phyloP scores from a whole-genome alignment of 2,888 invertebrate species.

The Timema cristinae region DNA sequence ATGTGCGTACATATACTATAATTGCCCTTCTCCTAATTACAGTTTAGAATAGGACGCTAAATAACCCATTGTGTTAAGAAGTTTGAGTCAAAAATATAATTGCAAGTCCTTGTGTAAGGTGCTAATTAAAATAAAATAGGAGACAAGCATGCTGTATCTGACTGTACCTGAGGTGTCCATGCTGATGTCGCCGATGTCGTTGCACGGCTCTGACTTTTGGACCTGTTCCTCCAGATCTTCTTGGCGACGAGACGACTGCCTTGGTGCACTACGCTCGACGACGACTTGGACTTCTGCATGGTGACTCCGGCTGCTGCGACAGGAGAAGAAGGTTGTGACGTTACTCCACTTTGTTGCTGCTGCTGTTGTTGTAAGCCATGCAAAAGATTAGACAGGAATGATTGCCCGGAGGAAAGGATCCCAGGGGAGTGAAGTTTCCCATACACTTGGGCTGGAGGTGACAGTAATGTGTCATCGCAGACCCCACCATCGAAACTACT shows the following conservation, averaged over 20 bases:
- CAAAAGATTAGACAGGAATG: slow-evolving; percentile 59
- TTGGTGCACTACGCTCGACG: slow-evolving; percentile 78
- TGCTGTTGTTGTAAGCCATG: slow-evolving; percentile 50
- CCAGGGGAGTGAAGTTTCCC: slow-evolving; percentile 38
- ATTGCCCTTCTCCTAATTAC: too few species aligned
- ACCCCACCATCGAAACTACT: slow-evolving; percentile 50
- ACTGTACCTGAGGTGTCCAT: slow-evolving; percentile 80
- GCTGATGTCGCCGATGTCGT: slow-evolving; percentile 53
- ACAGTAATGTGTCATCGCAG: slow-evolving; percentile 43
- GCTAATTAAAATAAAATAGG: too few species aligned
- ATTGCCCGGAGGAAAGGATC: slow-evolving; percentile 52
- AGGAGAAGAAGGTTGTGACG: slow-evolving; percentile 37
- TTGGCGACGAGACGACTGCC: slow-evolving; percentile 69
- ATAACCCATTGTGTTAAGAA: too few species aligned
- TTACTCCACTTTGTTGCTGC: slow-evolving; percentile 46
- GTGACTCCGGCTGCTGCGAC: slow-evolving; percentile 48
- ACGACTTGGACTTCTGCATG: slow-evolving; percentile 89
- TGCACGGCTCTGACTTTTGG: slow-evolving; percentile 72
- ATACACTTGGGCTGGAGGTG: slow-evolving; percentile 46
- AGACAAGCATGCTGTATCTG: too few species aligned
- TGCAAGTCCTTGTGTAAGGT: too few species aligned
- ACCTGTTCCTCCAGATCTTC: slow-evolving; percentile 79
- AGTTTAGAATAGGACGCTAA: too few species aligned
- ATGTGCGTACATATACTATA: too few species aligned
- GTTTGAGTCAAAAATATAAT: too few species aligned